A percentile compares a stretch with the other conserved stretches of the same genome.
These are phyloP conservation scores for Aethes cnicana DNA, from an alignment of 2,888 invertebrate genomes.

Conservation along the genomic window DNA sequence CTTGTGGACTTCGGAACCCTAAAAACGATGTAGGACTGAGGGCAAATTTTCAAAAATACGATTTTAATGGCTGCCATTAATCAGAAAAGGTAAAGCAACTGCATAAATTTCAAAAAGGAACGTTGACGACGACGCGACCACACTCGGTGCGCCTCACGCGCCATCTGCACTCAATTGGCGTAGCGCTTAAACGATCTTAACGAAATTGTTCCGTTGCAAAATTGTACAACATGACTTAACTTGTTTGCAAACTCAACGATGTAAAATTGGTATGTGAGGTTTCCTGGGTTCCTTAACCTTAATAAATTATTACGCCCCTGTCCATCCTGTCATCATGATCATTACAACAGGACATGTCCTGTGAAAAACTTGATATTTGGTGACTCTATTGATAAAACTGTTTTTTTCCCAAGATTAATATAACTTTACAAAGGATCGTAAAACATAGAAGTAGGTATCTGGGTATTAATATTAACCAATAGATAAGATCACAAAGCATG, in stretches of 20 bases:
- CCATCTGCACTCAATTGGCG: constrained; percentile 78
- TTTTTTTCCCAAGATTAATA: too few relatives aligned
- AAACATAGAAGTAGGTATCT: constrained; percentile 3
- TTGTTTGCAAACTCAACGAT: constrained; percentile 33
- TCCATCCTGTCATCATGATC: not conserved
- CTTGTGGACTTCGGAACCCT: too few relatives aligned
- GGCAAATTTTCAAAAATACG: too few relatives aligned
- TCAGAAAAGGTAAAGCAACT: constrained; percentile 32
- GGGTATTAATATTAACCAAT: constrained; percentile 19
- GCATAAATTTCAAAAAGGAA: constrained; percentile 55
- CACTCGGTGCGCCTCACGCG: constrained; percentile 68
- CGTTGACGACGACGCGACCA: constrained; percentile 59
- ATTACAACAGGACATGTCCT: not conserved
- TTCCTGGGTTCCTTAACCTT: constrained; percentile 1
- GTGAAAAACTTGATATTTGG: not conserved
- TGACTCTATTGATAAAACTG: too few relatives aligned
- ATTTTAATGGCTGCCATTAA: constrained; percentile 21
- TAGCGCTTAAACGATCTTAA: constrained; percentile 55
- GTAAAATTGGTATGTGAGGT: constrained; percentile 15
- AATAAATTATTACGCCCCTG: not conserved
- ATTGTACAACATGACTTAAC: constrained; percentile 39
- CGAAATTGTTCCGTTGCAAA: constrained; percentile 61
- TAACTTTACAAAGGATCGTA: constrained; percentile 3
- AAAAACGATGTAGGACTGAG: too few relatives aligned
- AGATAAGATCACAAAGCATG: constrained; percentile 31